Percentiles rank a stretch among this genome's conserved stretches.
Conservation (phyloP, 2,888 invertebrate genomes). For the Eulithis testata region DNA sequence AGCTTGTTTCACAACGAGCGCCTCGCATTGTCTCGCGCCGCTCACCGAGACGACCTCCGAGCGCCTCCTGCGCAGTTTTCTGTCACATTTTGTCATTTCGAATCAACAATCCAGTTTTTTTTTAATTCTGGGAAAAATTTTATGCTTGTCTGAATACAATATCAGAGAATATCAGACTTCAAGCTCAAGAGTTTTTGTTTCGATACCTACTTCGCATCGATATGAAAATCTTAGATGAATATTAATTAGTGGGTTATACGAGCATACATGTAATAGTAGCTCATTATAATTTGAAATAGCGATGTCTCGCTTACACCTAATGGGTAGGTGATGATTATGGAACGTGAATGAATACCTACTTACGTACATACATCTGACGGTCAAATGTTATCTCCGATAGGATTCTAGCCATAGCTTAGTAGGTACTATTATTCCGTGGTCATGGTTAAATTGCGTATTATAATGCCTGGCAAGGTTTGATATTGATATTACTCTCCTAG, state of each 20-base stretch:
- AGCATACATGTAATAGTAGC: constrained; percentile 3
- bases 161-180: constrained; percentile 2
- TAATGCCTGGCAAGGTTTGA: constrained; percentile 15
- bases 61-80: constrained; percentile 61
- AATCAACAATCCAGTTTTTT: constrained; percentile 28
- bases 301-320: constrained; percentile 45
- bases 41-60: constrained; percentile 81
- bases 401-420: constrained; percentile 17
- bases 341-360: constrained; percentile 40
- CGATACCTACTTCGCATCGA: neutral
- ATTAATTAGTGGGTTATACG: constrained; percentile 9
- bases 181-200: neutral
- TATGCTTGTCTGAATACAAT: neutral
- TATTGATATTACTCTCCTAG: constrained; percentile 24
- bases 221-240: constrained; percentile 17
- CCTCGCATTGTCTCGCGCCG: constrained; percentile 83
- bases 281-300: constrained; percentile 37
- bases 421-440: constrained; percentile 22
- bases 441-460: constrained; percentile 32
- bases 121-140: constrained; percentile 24
- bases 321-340: constrained; percentile 22
- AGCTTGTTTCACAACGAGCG: constrained; percentile 77
- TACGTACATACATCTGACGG: constrained; percentile 42
- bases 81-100: constrained; percentile 59
- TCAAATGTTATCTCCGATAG: constrained; percentile 49